Base-by-base conservation (phyloP, 2,888 invertebrate species). In the Pemphredon lugubris region DNA sequence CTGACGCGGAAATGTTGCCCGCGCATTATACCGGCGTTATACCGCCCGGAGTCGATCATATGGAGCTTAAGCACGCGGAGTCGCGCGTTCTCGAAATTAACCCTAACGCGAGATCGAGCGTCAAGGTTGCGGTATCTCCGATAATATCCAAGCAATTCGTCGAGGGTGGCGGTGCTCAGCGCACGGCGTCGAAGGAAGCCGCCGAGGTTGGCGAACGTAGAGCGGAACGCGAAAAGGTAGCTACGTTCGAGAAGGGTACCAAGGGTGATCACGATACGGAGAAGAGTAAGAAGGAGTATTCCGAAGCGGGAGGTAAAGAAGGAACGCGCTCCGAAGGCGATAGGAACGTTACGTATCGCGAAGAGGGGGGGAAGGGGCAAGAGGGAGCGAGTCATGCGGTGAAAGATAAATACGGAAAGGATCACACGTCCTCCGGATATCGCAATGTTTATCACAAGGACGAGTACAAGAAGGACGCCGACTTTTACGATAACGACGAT, bases 401-500 rank as follows among this genome's bases (percentile, higher is more conserved):
- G 77, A 90, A 90, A 42, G 90, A 90, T 21, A 26, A n/a, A 1
- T 64, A 14, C 86, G 93, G 93, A 86, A 93, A 93, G 85, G 93
- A 93, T 0, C 93, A 92, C 68, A 93, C 93, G 47, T 91, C 93
- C 6, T 92, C 92, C 7, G 94, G 94, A 5, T 94, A 92, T 90
- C 94, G 93, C 85, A 94, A 93, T 79, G 92, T 94, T 0, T 94
- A 93, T 89, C 92, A 93, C 89, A 94, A 94, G 90, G 93, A 95
- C 82, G 95, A 95, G 87, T 94, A 92, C 91, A 94, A 94, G 86
- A 94, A 94, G 83, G 93, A 94, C 79, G 94, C 94, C 77, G 93
- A 93, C 78, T 95, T 94, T 89, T 95, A 94, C 84, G 94, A 94
- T 76, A 93, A 94, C 44, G 92, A 92, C n/a, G 93, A 94, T 83